Conservation (phyloP, 2,113 vertebrate genomes). For the Macquaria australasica region DNA sequence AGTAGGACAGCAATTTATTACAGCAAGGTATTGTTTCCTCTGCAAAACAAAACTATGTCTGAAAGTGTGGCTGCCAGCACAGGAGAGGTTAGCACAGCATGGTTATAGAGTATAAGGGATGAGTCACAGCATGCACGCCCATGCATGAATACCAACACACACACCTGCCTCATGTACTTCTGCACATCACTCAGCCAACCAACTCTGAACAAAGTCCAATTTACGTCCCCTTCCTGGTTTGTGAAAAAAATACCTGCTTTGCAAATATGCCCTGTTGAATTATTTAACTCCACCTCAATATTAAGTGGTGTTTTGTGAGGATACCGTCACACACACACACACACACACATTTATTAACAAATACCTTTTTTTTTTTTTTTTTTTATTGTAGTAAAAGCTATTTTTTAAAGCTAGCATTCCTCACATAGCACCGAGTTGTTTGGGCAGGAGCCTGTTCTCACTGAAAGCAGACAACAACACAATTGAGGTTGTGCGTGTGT, state of each 20-base stretch:
- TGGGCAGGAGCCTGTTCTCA: neutral
- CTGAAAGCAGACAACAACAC: neutral
- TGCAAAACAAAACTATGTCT: neutral
- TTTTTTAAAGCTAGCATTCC: neutral
- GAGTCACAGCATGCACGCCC: constrained; percentile 65
- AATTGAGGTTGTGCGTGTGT: neutral
- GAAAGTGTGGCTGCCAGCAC: neutral
- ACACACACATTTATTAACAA: neutral
- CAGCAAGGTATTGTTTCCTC: neutral
- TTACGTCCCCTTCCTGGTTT: constrained; percentile 58
- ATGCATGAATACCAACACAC: constrained; percentile 39
- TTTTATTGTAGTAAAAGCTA: fast-evolving
- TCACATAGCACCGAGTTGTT: neutral
- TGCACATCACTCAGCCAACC: constrained; percentile 23
- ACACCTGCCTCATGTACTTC: constrained; percentile 24
- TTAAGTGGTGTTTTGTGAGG: neutral
- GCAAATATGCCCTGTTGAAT: neutral
- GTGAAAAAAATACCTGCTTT: neutral
- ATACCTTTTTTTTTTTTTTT: no score
- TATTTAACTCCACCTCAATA: neutral
- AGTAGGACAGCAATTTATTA: neutral
- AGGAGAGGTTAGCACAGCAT: constrained; percentile 14
- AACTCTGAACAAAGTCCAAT: constrained; percentile 67
- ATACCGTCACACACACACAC: neutral
- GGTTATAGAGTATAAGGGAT: constrained; percentile 16